Evolutionary conservation across 2,888 invertebrate species (phyloP), one percentile per base, ranked within the genome.

Genomic region (Odontocerum albicorne): DNA sequence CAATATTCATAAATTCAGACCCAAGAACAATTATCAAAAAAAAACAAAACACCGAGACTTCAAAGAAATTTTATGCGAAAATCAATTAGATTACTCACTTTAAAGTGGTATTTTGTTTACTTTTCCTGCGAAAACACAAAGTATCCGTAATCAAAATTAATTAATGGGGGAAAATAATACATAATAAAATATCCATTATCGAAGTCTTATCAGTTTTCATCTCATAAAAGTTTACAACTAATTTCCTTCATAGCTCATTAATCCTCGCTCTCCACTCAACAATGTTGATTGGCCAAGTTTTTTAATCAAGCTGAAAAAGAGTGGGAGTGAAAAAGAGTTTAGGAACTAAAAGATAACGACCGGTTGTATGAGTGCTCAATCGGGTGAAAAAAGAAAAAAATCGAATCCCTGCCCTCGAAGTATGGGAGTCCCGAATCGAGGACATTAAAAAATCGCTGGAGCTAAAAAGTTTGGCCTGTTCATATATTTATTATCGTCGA

Each of bases 271-370:
- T 36, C 46, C 42, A 47, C 21, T 46, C 47, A 36, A 35, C 39
- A 54, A 47, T 36, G 42, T 38, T 54, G 54, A 54, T 47, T 47
- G 42, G 19, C 40, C 36, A 54, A 54, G 43, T 54, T 54, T 47
- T 54, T 47, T 54, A 54, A 54, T 54, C 47, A 49, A 43, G 49
- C 15, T 20, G 12, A 19, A 35, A 21, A 20, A 13, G 21, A 40
- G 17, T 7, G 19, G 12, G 7, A 17, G 16, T 2, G 16, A 38
- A 3, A 15, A 38, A 4, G 13, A 8, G 7, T 3, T 49, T 10
- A 36, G 19, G 13, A 39, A 31, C n/a, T 22, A 10, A 7, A 31
- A 47, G 27, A 49, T 39, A 27, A 39, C 17, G 27, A 40, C 20
- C 20, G 32, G 13, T 49, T 32, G 13, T 31, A 13, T 32, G 40